Evolutionary conservation across 2,888 invertebrate species (phyloP).

Genomic region (Leptarthrus brevirostris): DNA sequence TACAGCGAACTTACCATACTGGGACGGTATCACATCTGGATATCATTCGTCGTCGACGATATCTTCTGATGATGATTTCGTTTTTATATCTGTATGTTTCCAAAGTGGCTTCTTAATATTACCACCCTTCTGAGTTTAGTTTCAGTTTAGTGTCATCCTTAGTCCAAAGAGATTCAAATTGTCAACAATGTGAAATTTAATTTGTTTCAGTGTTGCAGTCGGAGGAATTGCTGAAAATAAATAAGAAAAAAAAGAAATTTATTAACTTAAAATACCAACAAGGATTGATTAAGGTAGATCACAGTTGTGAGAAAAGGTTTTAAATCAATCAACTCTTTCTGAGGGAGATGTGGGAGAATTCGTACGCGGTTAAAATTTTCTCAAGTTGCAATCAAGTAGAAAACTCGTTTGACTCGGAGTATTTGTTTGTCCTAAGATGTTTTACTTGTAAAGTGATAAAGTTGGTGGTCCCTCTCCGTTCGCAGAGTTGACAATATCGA

Average conservation of each 20-base stretch:
- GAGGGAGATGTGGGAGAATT: too few relatives aligned
- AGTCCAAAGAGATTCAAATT: neutral
- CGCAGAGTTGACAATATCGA: neutral
- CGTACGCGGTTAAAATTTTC: neutral
- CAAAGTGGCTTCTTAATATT: constrained; percentile 66
- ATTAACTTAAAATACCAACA: too few relatives aligned
- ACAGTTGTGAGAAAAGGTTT: too few relatives aligned
- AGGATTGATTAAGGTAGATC: too few relatives aligned
- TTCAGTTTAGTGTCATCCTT: too few relatives aligned
- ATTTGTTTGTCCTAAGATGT: neutral
- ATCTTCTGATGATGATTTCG: constrained; percentile 65
- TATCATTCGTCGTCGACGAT: constrained; percentile 69
- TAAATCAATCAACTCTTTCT: too few relatives aligned
- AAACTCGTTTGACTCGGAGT: neutral
- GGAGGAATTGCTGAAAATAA: neutral
- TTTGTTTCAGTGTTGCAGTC: neutral
- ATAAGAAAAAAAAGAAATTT: too few relatives aligned
- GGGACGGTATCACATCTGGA: constrained; percentile 81
- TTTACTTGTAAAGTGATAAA: too few relatives aligned
- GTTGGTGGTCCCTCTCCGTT: neutral
- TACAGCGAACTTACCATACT: constrained; percentile 71
- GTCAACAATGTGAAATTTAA: too few relatives aligned
- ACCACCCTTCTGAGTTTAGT: constrained; percentile 57
- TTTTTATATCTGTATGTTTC: constrained; percentile 68
- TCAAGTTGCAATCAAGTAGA: neutral